These are phyloP conservation scores for Gnatocerus cornutus DNA, from an alignment of 2,888 invertebrate genomes.

Conservation along the genomic window DNA sequence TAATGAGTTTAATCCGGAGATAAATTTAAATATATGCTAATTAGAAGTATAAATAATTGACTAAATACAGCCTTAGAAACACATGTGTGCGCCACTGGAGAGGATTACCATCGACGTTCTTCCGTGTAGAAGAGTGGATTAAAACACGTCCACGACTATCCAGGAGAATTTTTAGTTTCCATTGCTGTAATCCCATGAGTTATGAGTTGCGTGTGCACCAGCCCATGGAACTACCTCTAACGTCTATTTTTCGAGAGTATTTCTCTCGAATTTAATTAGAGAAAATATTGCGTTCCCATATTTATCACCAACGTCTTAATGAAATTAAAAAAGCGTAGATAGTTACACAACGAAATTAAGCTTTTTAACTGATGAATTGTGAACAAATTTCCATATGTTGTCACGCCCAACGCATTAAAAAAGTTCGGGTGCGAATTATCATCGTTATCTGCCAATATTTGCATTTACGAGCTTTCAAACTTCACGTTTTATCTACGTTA, in stretches of 20 bases:
- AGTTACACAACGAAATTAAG: neutral
- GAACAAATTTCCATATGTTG: neutral
- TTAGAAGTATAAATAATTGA: conserved; percentile 49
- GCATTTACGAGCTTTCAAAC: conserved; percentile 6
- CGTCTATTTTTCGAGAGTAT: conserved; percentile 31
- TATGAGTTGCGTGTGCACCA: conserved; percentile 43
- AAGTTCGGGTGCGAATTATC: neutral
- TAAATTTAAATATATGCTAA: conserved; percentile 53
- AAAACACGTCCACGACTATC: conserved; percentile 35
- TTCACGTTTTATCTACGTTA: conserved; percentile 1
- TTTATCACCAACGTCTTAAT: conserved; percentile 22
- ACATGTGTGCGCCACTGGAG: conserved; percentile 45
- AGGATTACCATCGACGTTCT: conserved; percentile 40
- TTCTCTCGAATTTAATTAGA: conserved; percentile 38
- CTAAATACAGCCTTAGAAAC: conserved; percentile 45
- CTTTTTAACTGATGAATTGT: conserved; percentile 4
- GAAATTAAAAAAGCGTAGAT: conserved; percentile 20
- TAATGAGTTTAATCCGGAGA: conserved; percentile 52
- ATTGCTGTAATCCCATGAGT: conserved; percentile 44
- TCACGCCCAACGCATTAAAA: conserved; percentile 4
- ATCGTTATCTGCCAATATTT: conserved; percentile 2
- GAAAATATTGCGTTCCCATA: conserved; percentile 26
- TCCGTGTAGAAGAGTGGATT: conserved; percentile 37
- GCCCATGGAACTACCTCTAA: conserved; percentile 29
- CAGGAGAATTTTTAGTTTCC: conserved; percentile 33